Evolutionary conservation across 2,888 invertebrate genomes (phyloP), one percentile per base, ranked within the genome.

Genomic region (Autographa gamma): DNA sequence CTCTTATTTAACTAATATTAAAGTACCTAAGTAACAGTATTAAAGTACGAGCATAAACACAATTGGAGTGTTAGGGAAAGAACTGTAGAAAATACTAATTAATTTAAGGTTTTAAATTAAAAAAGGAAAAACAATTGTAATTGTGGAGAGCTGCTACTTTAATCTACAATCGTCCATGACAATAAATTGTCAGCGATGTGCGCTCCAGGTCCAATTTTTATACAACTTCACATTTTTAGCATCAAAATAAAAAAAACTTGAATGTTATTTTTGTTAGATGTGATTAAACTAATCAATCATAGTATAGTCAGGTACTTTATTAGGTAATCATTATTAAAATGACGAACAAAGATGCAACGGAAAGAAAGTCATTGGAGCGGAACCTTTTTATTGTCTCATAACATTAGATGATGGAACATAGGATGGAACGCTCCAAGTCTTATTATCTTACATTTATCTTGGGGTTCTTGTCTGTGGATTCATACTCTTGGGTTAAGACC

Each of bases 1-100:
- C 70, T 79, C 68, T 73, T 79, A 84, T 59, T 56, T 56, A 56
- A 56, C 62, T 77, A 77, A 61, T 65, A 75, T 66, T 66, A 73
- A 75, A 70, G 54, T 69, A 48, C n/a, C 48, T 48, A 76, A 61
- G 60, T 63, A 73, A 59, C 63, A 72, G 65, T 71, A 34, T 70
- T 66, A 60, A 60, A 48, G 48, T 43, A 66, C 31, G 25, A 74
- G 59, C 63, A 63, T 79, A 72, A 72, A 65, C 65, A 41, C 64
- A 66, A 58, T 63, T 61, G 61, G 19, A 71, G 64, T 63, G 31
- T 71, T 65, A 18, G 34, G 60, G 62, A 70, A 74, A 62, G 56
- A 68, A 69, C 48, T 64, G 31, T 65, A 68, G 25, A 73, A 67
- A 71, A 54, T 62, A 60, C 32, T 66, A 48, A 66, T 61, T 63